Conservation (phyloP, 2,888 invertebrate species). For the Thyatira batis region DNA sequence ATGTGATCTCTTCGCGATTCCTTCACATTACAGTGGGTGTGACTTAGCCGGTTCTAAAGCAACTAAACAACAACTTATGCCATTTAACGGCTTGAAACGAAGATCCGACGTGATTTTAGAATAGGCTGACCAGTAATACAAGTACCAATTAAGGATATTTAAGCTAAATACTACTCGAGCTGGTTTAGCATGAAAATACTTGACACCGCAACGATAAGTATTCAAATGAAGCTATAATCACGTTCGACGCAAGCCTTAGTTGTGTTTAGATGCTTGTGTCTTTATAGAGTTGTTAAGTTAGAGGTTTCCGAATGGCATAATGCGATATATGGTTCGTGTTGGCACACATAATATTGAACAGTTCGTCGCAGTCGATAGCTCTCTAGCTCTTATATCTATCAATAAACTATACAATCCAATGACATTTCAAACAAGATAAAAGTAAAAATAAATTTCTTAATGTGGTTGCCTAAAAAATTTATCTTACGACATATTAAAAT, state of each 20-base stretch:
- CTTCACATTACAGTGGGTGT: too few relatives aligned
- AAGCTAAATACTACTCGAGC: constrained; percentile 26
- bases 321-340: too few relatives aligned
- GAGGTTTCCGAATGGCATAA: not conserved
- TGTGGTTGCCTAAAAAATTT: too few relatives aligned
- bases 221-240: constrained; percentile 54
- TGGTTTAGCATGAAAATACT: constrained; percentile 34
- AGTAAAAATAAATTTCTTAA: too few relatives aligned
- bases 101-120: constrained; percentile 22
- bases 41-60: not conserved
- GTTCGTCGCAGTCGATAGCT: too few relatives aligned
- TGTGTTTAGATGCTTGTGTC: constrained; percentile 15
- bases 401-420: too few relatives aligned
- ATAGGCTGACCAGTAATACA: constrained; percentile 5
- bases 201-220: constrained; percentile 48
- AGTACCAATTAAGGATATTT: constrained; percentile 12
- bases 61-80: not conserved
- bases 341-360: too few relatives aligned
- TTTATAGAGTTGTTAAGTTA: constrained; percentile 21
- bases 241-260: constrained; percentile 21
- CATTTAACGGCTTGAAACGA: constrained; percentile 9
- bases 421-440: too few relatives aligned
- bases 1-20: too few relatives aligned
- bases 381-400: too few relatives aligned
- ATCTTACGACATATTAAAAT: too few relatives aligned